Percentiles rank a stretch among this genome's conserved stretches.
Evolutionary conservation across 2,888 invertebrate genomes (phyloP).

Genomic region (Xestoiulus laeticollis): DNA sequence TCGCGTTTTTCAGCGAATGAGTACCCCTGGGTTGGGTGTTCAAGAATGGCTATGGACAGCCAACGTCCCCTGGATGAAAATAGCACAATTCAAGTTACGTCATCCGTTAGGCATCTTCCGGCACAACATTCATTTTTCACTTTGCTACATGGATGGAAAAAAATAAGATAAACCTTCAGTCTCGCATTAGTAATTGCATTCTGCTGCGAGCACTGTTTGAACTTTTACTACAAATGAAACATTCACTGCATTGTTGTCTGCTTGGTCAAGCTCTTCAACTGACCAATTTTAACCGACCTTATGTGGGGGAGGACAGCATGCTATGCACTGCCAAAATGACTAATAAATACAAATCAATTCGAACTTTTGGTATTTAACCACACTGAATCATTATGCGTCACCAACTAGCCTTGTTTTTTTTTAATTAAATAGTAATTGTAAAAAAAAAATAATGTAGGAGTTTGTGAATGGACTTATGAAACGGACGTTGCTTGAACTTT

Average conservation of each 20-base stretch:
- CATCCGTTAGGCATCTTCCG: neutral
- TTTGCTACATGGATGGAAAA: neutral
- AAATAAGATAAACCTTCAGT: neutral
- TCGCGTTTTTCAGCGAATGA: neutral
- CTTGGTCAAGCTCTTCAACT: neutral
- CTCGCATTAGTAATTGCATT: neutral
- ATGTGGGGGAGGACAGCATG: neutral
- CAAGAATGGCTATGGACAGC: neutral
- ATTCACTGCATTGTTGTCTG: neutral
- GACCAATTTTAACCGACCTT: neutral
- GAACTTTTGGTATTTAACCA: slow-evolving; percentile 10
- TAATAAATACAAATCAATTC: neutral
- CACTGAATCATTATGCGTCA: slow-evolving; percentile 32
- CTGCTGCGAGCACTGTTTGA: neutral
- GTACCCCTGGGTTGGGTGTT: neutral
- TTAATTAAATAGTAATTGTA: neutral
- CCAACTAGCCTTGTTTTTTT: neutral
- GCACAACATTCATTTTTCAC: neutral
- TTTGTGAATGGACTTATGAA: too few species aligned
- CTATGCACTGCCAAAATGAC: neutral
- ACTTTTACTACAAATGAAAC: neutral
- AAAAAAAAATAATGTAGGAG: neutral
- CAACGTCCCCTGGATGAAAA: neutral
- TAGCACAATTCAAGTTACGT: neutral
- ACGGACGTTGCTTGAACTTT: neutral